Conservation (phyloP, 2,113 vertebrate genomes). For the Engraulis encrasicolus region DNA sequence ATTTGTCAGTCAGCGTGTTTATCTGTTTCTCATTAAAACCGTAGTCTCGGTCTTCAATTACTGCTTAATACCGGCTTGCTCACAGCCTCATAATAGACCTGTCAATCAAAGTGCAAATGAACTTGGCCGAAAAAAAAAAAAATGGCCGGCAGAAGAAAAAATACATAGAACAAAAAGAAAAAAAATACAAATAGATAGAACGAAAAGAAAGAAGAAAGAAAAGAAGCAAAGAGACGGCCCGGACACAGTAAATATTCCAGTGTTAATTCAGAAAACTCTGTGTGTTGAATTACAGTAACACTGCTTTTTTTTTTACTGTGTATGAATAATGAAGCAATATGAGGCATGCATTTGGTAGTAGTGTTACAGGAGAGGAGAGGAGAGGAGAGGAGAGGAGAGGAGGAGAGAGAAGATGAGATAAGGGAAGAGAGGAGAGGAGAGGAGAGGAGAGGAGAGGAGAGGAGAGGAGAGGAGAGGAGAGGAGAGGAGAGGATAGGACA, state of each 20-base stretch:
- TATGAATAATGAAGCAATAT: background rate
- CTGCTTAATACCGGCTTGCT: background rate
- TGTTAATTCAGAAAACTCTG: too few species aligned
- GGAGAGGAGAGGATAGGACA: too few species aligned
- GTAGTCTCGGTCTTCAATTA: background rate
- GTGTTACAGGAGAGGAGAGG: background rate
- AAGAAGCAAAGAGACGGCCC: background rate
- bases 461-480: too few species aligned
- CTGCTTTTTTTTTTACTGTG: too few species aligned
- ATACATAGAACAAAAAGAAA: background rate
- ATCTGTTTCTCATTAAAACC: background rate
- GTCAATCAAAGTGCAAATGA: conserved; percentile 1
- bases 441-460: too few species aligned
- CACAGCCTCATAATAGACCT: background rate
- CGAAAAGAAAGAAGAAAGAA: background rate
- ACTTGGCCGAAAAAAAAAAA: background rate
- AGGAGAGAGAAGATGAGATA: too few species aligned
- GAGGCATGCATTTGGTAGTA: background rate
- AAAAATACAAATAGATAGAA: too few species aligned
- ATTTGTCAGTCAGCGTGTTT: background rate
- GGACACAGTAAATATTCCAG: too few species aligned
- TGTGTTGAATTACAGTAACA: too few species aligned
- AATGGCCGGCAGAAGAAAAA: background rate
- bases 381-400: too few species aligned
- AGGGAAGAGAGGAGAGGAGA: too few species aligned